Percentiles rank a stretch among this genome's conserved stretches.
Conservation (phyloP, 2,797 vertebrate genomes). For the Balearica regulorum region DNA sequence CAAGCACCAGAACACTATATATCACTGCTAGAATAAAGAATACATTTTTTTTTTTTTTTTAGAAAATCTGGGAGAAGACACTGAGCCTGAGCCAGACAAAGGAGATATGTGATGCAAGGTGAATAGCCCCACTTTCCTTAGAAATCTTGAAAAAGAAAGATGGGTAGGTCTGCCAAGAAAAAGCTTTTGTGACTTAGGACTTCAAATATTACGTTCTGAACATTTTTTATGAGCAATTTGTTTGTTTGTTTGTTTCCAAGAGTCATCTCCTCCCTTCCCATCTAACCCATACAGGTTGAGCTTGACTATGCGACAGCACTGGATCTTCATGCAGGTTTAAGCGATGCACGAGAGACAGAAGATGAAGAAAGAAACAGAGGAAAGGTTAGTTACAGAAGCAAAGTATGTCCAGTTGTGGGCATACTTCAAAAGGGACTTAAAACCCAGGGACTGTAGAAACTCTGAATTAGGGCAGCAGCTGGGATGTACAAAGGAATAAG, state of each 20-base stretch:
- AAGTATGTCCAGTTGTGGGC: background rate
- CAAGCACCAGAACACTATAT: background rate
- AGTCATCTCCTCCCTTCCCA: background rate
- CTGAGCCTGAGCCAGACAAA: background rate
- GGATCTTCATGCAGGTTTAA: background rate
- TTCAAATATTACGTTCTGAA: background rate
- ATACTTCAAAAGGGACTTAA: background rate
- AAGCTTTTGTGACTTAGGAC: background rate
- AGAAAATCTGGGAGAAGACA: background rate
- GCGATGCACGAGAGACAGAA: background rate
- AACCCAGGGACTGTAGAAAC: background rate
- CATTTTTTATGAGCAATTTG: background rate
- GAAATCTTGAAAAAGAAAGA: background rate
- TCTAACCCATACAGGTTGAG: background rate
- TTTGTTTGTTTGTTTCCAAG: background rate
- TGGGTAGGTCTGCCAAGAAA: background rate
- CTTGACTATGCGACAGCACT: rapidly evolving
- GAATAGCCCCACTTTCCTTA: background rate
- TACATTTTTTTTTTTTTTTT: too few relatives aligned
- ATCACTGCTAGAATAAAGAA: background rate
- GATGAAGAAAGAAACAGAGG: background rate
- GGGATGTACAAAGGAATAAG: background rate
- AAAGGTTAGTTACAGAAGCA: background rate
- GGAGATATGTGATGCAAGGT: background rate
- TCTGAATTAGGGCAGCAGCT: background rate